Evolutionary conservation across 1,140 invertebrate species (phyloP).

Genomic region (Holcopasites calliopsidis): DNA sequence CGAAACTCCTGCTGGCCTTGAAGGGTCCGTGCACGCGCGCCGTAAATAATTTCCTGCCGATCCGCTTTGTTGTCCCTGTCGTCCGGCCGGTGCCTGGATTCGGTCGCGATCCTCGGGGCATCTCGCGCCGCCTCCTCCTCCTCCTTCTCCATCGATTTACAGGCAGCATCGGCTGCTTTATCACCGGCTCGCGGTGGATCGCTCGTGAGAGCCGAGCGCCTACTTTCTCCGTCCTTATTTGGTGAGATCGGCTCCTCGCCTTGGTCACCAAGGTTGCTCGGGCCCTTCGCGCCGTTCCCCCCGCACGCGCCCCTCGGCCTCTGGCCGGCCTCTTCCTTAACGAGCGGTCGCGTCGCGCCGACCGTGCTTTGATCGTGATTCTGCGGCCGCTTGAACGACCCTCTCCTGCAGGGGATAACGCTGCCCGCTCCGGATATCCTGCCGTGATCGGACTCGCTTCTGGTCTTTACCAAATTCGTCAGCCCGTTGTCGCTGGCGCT

Average conservation of each 20-base stretch:
- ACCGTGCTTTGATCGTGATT: constrained; percentile 44
- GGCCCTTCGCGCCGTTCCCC: constrained; percentile 47
- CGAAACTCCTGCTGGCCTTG: constrained; percentile 51
- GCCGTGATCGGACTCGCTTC: constrained; percentile 47
- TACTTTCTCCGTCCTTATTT: constrained; percentile 73
- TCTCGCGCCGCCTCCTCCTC: constrained; percentile 35
- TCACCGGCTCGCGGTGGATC: constrained; percentile 37
- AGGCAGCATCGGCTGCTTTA: constrained; percentile 50
- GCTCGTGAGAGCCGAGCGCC: constrained; percentile 52
- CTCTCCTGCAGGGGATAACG: constrained; percentile 48
- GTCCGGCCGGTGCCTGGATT: constrained; percentile 20
- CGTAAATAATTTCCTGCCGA: constrained; percentile 41
- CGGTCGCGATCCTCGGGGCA: constrained; percentile 12
- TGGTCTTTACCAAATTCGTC: constrained; percentile 47
- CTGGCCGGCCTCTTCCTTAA: constrained; percentile 57
- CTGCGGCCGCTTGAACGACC: constrained; percentile 61
- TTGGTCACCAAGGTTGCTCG: constrained; percentile 45
- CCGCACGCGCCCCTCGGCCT: constrained; percentile 25
- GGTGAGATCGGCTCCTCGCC: constrained; percentile 60
- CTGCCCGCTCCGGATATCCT: constrained; percentile 24
- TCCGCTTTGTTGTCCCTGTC: constrained; percentile 28
- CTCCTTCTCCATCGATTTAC: constrained; percentile 52
- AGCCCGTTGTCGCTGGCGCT: constrained; percentile 20
- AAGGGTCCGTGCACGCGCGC: constrained; percentile 43
- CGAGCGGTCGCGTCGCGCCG: constrained; percentile 33